Conservation (phyloP, 2,888 invertebrate species). For the Mimachlamys varia region DNA sequence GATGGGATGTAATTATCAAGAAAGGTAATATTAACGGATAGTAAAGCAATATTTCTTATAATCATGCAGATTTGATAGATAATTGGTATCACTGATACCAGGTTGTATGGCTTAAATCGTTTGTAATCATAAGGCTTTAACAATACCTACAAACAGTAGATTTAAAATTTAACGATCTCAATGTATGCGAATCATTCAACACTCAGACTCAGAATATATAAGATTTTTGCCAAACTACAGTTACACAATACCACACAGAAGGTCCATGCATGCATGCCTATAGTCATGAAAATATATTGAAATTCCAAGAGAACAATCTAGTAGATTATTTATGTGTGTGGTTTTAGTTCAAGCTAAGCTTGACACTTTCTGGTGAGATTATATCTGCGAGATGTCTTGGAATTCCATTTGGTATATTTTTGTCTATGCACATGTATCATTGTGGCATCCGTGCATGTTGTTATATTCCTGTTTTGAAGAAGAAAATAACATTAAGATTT, state of each 20-base stretch:
- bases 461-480: not conserved
- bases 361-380: not conserved
- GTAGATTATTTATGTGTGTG: not conserved
- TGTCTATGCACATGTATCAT: not conserved
- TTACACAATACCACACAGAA: not conserved
- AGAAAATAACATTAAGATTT: conserved; percentile 6
- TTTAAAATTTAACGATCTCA: no score
- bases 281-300: not conserved
- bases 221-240: not conserved
- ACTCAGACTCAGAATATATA: not conserved
- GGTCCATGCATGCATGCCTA: not conserved
- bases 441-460: not conserved
- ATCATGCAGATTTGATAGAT: no score
- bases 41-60: no score
- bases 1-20: no score
- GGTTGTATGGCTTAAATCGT: no score
- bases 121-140: no score
- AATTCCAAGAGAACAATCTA: not conserved
- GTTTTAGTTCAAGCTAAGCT: not conserved
- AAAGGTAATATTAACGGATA: no score
- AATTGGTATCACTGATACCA: no score
- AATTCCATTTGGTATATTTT: not conserved
- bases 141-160: no score
- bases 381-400: not conserved
- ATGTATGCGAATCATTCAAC: not conserved